Conservation (phyloP, 92 coral and sea anemone genomes). For the Galaxea fascicularis region DNA sequence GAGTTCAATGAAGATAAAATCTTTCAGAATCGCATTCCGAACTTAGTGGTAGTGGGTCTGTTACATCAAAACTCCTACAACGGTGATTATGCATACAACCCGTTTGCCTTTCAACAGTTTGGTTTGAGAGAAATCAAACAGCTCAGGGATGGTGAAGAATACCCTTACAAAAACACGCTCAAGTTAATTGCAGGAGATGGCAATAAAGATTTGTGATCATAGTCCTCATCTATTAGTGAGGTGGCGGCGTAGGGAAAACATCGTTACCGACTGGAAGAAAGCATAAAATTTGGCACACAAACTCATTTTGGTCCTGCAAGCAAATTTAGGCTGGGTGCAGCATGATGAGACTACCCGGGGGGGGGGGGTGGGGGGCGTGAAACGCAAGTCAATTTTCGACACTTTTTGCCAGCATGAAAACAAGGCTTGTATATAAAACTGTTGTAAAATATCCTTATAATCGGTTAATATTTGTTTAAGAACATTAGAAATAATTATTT, state of each 20-base stretch:
- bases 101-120: too few relatives aligned
- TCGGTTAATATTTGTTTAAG: neutral
- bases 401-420: neutral
- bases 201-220: too few relatives aligned
- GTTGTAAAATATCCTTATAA: neutral
- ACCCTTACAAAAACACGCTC: too few relatives aligned
- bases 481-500: neutral
- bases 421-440: neutral
- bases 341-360: neutral
- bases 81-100: too few relatives aligned
- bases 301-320: neutral
- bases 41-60: too few relatives aligned
- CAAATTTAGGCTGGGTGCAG: neutral
- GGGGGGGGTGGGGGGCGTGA: neutral
- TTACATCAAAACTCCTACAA: too few relatives aligned
- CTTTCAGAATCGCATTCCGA: too few relatives aligned
- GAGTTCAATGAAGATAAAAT: too few relatives aligned
- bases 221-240: too few relatives aligned
- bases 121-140: too few relatives aligned
- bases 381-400: neutral
- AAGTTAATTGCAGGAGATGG: too few relatives aligned
- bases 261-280: conserved; percentile 19
- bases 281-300: neutral
- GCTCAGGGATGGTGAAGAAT: too few relatives aligned
- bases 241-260: neutral